Base-by-base conservation (phyloP, 2,888 invertebrate species). In the Itoplectis maculator region DNA sequence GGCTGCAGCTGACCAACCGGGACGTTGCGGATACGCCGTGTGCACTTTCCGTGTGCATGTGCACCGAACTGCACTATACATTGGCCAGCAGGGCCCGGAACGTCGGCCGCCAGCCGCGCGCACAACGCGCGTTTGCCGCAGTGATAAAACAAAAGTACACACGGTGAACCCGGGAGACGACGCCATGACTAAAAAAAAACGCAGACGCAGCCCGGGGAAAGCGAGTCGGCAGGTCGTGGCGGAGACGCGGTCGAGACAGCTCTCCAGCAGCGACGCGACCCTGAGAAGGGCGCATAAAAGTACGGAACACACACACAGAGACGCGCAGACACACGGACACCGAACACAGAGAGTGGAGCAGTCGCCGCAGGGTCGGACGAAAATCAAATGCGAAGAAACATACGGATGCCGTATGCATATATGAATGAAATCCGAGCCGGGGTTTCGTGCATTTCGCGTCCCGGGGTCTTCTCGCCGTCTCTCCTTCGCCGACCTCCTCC, bases 401-500 rank as follows among this genome's bases (percentile, higher is more conserved):
- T 68, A 84, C 42, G 80, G 45, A 40, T 29, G 29, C 63, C 74
- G 59, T 20, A 77, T 85, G 77, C 81, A 83, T 83, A 81, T 83
- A 83, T 80, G 82, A 77, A 85, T 83, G 81, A 81, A 83, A 83
- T 83, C 70, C 72, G 42, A 65, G 35, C 45, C n/a, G 65, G n/a
- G 65, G 40, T 56, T 56, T 69, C 37, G 9, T 73, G 45, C 72
- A 77, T 68, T 68, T 47, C 66, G 69, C 23, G 37, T 23, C 18
- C 13, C 11, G 29, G 29, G 29, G 29, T 29, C 37, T 59, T 15
- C 45, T 45, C 18, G 8, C 40, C 49, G 20, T 49, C 61, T 63
- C 13, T 61, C 49, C 63, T 69, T 45, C 29, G 29, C 29, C 29
- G 29, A 29, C 18, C 29, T 18, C n/a, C 40, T 29, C 2, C 42